A percentile compares a stretch with the other conserved stretches of the same genome.
These are phyloP conservation scores for Eubasilissa splendida DNA, from an alignment of 2,888 invertebrate genomes.

Conservation along the genomic window DNA sequence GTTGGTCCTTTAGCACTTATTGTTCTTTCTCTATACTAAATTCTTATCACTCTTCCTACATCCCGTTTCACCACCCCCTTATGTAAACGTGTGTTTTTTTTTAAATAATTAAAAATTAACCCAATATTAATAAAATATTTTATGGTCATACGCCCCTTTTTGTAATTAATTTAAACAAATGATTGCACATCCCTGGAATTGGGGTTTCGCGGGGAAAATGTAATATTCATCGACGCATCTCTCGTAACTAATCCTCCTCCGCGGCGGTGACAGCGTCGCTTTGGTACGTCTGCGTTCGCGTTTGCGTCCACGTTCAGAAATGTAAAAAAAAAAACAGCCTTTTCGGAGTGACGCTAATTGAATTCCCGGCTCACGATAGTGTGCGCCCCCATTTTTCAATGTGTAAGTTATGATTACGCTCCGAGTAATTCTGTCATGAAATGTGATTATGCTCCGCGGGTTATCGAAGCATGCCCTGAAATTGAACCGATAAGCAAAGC, in stretches of 20 bases:
- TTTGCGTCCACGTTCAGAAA: neutral
- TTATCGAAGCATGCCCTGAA: constrained; percentile 20
- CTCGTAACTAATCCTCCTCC: constrained; percentile 54
- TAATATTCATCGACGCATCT: constrained; percentile 54
- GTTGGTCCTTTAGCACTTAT: too few species aligned
- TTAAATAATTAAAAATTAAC: too few species aligned
- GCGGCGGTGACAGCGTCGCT: constrained; percentile 34
- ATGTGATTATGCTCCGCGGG: constrained; percentile 10
- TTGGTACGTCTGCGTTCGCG: neutral
- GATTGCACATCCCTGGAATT: neutral
- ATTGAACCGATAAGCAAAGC: constrained; percentile 2
- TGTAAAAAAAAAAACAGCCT: constrained; percentile 40
- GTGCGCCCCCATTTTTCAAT: constrained; percentile 8
- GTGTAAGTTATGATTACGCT: constrained; percentile 24
- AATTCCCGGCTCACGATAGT: constrained; percentile 37
- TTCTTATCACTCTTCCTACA: too few species aligned
- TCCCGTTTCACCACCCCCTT: too few species aligned
- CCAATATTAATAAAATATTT: too few species aligned
- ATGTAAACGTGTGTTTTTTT: too few species aligned
- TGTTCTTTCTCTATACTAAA: too few species aligned
- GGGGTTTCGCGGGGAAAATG: constrained; percentile 46
- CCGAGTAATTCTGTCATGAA: constrained; percentile 1
- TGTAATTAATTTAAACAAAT: too few species aligned
- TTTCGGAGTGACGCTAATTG: constrained; percentile 56
- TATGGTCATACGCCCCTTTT: too few species aligned